Conservation (phyloP, 2,113 vertebrate species). For the chimpanzee (Pan troglodytes) region NHGRI_mPanTro3-v2.1_pri NC_072402.2:41537001-41537500, state of each 20-base stretch:
- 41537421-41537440: not conserved
- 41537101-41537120: too few species aligned
- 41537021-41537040: too few species aligned
- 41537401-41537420: not conserved
- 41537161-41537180: not conserved
- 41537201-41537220: not conserved
- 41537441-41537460: not conserved
- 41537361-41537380: too few species aligned
- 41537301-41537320: not conserved
- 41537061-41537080: too few species aligned
- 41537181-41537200: constrained; percentile 1
- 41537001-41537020: too few species aligned
- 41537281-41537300: not conserved
- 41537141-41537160: not conserved
- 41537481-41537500: not conserved
- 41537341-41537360: not conserved
- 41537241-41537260: not conserved
- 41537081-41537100: too few species aligned
- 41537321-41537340: not conserved
- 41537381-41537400: not conserved
- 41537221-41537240: not conserved
- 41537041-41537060: too few species aligned
- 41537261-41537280: not conserved
- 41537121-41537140: not conserved
- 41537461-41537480: not conserved